Evolutionary conservation across 2,113 vertebrate species (phyloP).

Genomic region (Cottus gobio): DNA sequence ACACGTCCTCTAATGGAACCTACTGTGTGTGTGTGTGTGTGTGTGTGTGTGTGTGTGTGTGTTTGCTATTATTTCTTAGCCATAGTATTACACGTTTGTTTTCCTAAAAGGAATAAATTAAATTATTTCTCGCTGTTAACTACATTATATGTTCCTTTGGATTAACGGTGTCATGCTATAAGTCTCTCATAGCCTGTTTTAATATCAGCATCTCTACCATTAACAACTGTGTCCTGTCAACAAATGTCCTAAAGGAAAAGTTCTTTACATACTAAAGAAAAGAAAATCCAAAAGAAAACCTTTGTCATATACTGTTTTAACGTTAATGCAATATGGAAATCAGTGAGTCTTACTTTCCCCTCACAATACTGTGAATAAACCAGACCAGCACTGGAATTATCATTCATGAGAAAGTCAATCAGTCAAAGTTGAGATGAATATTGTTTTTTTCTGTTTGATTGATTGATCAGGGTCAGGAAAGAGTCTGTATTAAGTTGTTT

Average conservation of each 20-base stretch:
- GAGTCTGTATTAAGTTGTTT: background rate
- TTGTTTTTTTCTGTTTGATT: conserved; percentile 5
- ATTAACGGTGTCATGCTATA: conserved; percentile 27
- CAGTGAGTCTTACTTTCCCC: background rate
- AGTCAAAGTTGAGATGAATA: too few species aligned
- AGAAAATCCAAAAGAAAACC: background rate
- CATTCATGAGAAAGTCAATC: background rate
- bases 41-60: conserved; percentile 12
- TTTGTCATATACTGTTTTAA: background rate
- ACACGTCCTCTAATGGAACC: conserved; percentile 48
- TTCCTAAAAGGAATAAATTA: conserved; percentile 40
- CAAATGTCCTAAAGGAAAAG: background rate
- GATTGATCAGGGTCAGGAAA: background rate
- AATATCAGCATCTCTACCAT: conserved; percentile 22
- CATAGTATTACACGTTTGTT: conserved; percentile 48
- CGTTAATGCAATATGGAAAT: background rate
- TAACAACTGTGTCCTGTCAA: too few species aligned
- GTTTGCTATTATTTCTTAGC: conserved; percentile 40
- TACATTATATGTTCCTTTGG: conserved; percentile 38
- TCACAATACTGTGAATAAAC: background rate
- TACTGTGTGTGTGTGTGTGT: conserved; percentile 18
- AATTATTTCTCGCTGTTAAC: conserved; percentile 35
- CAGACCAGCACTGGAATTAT: background rate
- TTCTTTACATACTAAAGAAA: background rate
- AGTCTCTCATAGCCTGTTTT: conserved; percentile 26